Conservation (phyloP, 2,113 vertebrate species). For the Mormyrus lacerda region DNA sequence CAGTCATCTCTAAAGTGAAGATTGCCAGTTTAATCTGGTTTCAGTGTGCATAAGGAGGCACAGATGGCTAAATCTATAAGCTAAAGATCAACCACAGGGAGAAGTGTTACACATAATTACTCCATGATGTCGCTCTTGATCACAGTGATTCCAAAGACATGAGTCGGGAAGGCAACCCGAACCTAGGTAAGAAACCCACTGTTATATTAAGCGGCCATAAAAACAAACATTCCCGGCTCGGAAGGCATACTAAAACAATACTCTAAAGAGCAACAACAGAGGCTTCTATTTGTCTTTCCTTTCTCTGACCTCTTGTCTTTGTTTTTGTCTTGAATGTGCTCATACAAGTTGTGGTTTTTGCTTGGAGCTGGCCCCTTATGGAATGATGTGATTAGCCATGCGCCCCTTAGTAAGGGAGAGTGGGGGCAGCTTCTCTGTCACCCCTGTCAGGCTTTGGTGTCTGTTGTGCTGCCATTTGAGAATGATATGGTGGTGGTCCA, state of each 20-base stretch:
- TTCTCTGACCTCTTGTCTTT: not conserved
- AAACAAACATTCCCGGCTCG: not conserved
- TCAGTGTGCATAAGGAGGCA: slow-evolving; percentile 2
- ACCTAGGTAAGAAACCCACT: not conserved
- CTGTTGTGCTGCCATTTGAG: not conserved
- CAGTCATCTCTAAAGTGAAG: not conserved
- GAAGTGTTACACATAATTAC: not conserved
- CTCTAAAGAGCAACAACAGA: not conserved
- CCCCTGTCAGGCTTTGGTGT: not conserved
- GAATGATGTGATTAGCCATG: not conserved
- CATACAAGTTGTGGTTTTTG: not conserved
- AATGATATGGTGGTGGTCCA: slow-evolving; percentile 12
- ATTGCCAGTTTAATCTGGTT: not conserved
- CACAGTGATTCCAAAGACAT: not conserved
- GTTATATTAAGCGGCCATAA: not conserved
- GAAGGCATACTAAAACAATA: not conserved
- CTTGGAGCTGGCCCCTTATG: not conserved
- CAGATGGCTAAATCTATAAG: slow-evolving; percentile 11
- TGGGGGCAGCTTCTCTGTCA: not conserved
- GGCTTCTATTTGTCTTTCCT: not conserved
- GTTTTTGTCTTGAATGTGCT: not conserved
- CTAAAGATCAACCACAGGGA: slow-evolving; percentile 1
- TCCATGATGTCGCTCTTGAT: not conserved
- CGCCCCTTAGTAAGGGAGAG: not conserved
- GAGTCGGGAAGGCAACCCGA: not conserved